Base-by-base conservation (phyloP, 2,113 vertebrate species). In the Cyphomyrus plagiostoma region DNA sequence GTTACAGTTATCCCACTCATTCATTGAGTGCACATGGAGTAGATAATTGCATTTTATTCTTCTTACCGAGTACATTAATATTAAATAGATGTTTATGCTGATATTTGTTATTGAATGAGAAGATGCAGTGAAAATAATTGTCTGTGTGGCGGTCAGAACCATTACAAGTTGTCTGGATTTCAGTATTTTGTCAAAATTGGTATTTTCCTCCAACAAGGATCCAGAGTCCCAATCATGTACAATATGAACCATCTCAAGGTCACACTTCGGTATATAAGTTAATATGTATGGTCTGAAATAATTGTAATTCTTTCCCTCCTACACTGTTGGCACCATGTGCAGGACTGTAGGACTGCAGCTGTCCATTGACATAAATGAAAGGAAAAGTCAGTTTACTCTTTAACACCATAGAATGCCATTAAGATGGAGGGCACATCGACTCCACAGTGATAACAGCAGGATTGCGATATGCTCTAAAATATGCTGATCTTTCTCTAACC, bases 401-500 rank as follows among this genome's bases (percentile, higher is more conserved):
- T 91, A 94, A 93, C 94, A 93, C 93, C 56, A 90, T 96, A 95
- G 95, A 95, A 91, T 93, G 92, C 95, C 95, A 96, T 97, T 96
- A 96, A 96, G 95, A 93, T 94, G 94, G 94, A 89, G 88, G 90
- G 93, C 90, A 83, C 88, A 7, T 91, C 88, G 94, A 94, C 93
- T 94, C 95, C 96, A 97, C 97, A 96, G 97, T 94, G 95, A 97
- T 97, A 97, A 97, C 96, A 96, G 95, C 92, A 91, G 95, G 97
- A 97, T 97, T 96, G 96, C 97, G 97, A 97, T 97, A 97, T 96
- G 96, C 95, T 94, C 95, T 96, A 97, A 97, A 99, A 99, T 98
- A 96, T 99, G 98, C 98, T 98, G 98, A 99, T 98, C 98, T 98
- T 99, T 98, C 97, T 97, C 97, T 98, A 98, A 98, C 97, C 97